Base-by-base conservation (phyloP, 2,888 invertebrate species). In the Thera britannica region DNA sequence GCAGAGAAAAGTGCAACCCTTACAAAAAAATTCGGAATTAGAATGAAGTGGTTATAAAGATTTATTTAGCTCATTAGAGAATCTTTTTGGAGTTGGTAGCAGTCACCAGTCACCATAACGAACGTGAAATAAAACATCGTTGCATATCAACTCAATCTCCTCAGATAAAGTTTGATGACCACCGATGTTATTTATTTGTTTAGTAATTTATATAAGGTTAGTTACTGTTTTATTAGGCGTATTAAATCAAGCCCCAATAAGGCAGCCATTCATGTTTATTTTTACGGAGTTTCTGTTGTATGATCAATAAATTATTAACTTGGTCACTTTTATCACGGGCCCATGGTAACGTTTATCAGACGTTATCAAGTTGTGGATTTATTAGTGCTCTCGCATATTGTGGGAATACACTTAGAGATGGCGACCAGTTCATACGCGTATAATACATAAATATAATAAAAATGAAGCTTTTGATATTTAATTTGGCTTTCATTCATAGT, bases 251-350 rank as follows among this genome's bases (percentile, higher is more conserved):
- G 92, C 85, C 89, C 89, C 93, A 93, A 93, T 93, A 92, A 93
- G 93, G 93, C 93, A 92, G 90, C 90, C 92, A 93, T 93, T 93
- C 90, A 91, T 93, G 93, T 93, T 92, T 92, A 93, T 93, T 93
- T 93, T 93, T 93, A 92, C 92, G 85, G 88, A 92, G 93, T 90
- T 92, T 93, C 90, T 93, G 92, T 90, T 87, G 90, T 91, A 90
- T 90, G 87, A 80, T 87, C 87, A 90, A 93, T 93, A 93, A 93
- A 93, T 93, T 92, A 92, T 90, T 86, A 82, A 84, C 89, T 84
- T 89, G 92, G 92, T 92, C 92, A 93, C 88, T 93, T 93, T 93
- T 93, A 93, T 93, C 93, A 92, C 91, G 79, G 89, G 82, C 74
- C 84, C 83, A 84, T 84, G 87, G 88, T 84, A 87, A 86, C 86